Conservation (phyloP, 1,140 invertebrate species). For the Drosophila grimshawi region DNA sequence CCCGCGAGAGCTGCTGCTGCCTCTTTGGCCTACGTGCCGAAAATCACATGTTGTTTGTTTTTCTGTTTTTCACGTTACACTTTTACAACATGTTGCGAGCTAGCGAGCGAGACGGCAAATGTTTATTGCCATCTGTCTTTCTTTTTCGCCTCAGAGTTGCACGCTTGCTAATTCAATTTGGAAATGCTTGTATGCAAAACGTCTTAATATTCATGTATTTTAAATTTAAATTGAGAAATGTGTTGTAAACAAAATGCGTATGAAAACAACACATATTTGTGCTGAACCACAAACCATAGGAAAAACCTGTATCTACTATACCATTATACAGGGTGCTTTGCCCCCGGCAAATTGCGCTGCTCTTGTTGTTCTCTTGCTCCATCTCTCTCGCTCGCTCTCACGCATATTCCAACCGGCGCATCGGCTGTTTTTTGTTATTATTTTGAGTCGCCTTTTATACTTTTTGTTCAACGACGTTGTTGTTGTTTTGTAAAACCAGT, state of each 20-base stretch:
- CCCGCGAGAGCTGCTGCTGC: conserved; percentile 26
- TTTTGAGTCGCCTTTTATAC: conserved; percentile 52
- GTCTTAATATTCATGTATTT: background rate
- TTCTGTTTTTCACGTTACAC: conserved; percentile 52
- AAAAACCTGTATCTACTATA: conserved; percentile 59
- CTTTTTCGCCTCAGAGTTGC: background rate
- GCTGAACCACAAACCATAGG: conserved; percentile 26
- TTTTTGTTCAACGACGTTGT: conserved; percentile 33
- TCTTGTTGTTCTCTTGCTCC: conserved; percentile 16
- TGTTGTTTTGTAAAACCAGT: conserved; percentile 69
- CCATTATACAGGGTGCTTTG: conserved; percentile 56
- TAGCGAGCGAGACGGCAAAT: conserved; percentile 28
- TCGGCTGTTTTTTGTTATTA: conserved; percentile 76
- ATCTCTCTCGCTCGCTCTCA: conserved; percentile 29
- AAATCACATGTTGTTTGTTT: conserved; percentile 80
- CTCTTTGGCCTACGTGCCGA: conserved; percentile 74
- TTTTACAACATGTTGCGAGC: conserved; percentile 44
- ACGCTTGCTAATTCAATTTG: conserved; percentile 2
- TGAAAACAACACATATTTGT: conserved; percentile 48
- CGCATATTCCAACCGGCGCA: conserved; percentile 65
- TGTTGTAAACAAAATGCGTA: conserved; percentile 56
- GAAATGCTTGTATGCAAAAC: background rate
- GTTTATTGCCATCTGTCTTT: conserved; percentile 12
- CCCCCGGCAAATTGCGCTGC: conserved; percentile 26
- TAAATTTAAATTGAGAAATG: background rate